Percentiles rank a stretch among this genome's conserved stretches.
Conservation (phyloP, 1,140 invertebrate species). For the Lasioglossum albipes region DNA sequence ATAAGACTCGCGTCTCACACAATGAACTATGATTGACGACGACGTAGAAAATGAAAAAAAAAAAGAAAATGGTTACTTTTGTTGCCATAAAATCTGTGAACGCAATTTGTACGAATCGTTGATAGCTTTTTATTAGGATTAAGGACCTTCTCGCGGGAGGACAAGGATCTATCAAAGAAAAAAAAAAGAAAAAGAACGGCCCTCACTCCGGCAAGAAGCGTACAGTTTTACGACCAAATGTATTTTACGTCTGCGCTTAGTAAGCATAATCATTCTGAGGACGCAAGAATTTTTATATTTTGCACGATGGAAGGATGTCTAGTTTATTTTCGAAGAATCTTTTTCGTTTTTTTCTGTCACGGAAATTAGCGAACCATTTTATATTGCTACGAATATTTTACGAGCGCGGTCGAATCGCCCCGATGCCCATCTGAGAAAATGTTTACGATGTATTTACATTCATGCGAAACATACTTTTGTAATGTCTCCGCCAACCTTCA, state of each 20-base stretch:
- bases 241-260: conserved; percentile 67
- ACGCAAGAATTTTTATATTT: conserved; percentile 66
- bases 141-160: conserved; percentile 60
- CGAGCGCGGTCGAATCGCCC: neutral
- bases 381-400: neutral
- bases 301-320: conserved; percentile 66
- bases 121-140: conserved; percentile 65
- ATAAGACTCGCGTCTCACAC: conserved; percentile 37
- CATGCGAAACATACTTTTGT: neutral
- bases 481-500: neutral
- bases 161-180: conserved; percentile 26
- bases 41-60: neutral
- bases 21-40: conserved; percentile 42
- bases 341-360: neutral
- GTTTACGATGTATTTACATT: conserved; percentile 19
- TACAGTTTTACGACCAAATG: conserved; percentile 72
- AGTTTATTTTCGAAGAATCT: conserved; percentile 23
- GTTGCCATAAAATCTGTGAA: conserved; percentile 52
- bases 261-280: conserved; percentile 62
- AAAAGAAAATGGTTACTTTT: conserved; percentile 42
- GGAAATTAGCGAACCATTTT: neutral
- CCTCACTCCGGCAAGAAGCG: conserved; percentile 55
- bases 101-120: conserved; percentile 60
- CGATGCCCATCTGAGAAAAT: neutral
- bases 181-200: conserved; percentile 11